These are phyloP conservation scores for Campylomormyrus numenius DNA, from an alignment of 2,113 vertebrate species.

Conservation along the genomic window DNA sequence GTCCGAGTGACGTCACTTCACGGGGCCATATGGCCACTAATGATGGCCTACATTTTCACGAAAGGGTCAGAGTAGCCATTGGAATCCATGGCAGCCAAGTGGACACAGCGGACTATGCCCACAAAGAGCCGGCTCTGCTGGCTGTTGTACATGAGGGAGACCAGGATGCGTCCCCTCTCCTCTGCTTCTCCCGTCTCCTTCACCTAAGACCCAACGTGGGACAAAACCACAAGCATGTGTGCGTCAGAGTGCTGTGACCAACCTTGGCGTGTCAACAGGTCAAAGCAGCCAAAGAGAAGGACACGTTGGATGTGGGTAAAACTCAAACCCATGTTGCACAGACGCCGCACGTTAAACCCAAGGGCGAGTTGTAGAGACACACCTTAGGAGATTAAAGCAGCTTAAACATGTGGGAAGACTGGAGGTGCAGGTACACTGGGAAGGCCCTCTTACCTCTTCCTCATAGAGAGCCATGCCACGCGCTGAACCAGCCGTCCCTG, in stretches of 20 bases:
- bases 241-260: too few relatives aligned
- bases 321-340: background rate
- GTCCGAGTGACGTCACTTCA: background rate
- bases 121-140: conserved; percentile 81
- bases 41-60: conserved; percentile 84
- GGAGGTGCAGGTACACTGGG: background rate
- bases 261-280: background rate
- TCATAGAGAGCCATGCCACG: conserved; percentile 93
- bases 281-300: background rate
- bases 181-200: conserved; percentile 75
- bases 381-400: background rate
- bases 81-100: conserved; percentile 91
- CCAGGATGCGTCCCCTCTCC: conserved; percentile 86
- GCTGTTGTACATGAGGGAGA: conserved; percentile 89
- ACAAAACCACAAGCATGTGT: background rate
- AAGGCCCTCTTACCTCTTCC: conserved; percentile 73
- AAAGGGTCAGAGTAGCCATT: conserved; percentile 97
- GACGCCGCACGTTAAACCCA: background rate
- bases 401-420: background rate
- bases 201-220: conserved; percentile 40
- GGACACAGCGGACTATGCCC: conserved; percentile 86
- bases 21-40: background rate
- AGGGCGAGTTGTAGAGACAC: background rate
- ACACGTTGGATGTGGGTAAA: background rate
- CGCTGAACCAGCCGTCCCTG: conserved; percentile 68